Conservation (phyloP, 1,140 invertebrate species). For the Yoshiicerus persimilis region DNA sequence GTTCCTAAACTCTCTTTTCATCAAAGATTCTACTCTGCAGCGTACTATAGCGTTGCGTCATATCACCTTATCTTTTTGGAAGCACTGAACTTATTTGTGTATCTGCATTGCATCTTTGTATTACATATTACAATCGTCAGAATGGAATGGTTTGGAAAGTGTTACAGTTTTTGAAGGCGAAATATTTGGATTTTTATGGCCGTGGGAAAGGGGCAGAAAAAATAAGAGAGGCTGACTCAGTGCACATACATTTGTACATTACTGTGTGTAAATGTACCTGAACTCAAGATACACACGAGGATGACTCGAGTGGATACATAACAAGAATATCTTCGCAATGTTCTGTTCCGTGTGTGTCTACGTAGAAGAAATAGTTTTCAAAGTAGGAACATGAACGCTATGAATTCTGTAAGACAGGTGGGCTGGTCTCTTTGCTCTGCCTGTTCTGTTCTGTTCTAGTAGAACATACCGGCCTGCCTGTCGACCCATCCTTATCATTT, state of each 20-base stretch:
- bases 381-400: constrained; percentile 44
- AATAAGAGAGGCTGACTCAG: constrained; percentile 13
- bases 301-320: background rate
- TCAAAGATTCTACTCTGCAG: background rate
- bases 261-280: background rate
- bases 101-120: background rate
- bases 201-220: constrained; percentile 42
- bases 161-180: constrained; percentile 39
- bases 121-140: background rate
- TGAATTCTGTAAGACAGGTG: constrained; percentile 49
- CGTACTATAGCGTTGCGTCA: too few relatives aligned
- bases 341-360: background rate
- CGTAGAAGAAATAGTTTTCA: background rate
- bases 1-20: background rate
- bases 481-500: background rate
- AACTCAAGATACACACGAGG: too few relatives aligned
- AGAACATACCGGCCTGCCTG: background rate
- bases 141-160: constrained; percentile 12
- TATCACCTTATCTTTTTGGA: background rate
- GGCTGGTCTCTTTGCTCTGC: constrained; percentile 33
- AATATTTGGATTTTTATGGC: constrained; percentile 47
- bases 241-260: background rate
- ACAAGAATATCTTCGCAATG: background rate
- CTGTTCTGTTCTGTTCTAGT: background rate
- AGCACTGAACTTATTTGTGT: background rate